Percentiles rank a stretch among this genome's conserved stretches.
These are phyloP conservation scores for Archivesica marissinica DNA, from an alignment of 1,140 invertebrate species.

Conservation along the genomic window DNA sequence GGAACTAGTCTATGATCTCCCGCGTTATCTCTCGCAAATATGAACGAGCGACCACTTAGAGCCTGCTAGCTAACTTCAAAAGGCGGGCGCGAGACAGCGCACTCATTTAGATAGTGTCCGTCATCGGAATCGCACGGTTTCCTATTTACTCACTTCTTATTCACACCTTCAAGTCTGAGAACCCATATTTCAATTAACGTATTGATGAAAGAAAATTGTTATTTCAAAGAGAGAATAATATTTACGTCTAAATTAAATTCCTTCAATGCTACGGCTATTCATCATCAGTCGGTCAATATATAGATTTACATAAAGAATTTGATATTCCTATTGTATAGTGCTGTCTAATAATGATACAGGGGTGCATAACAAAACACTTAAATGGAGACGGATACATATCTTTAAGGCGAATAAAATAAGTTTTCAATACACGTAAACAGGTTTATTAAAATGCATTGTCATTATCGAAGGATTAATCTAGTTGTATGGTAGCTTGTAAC, in stretches of 20 bases:
- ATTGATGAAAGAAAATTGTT: conserved; percentile 7
- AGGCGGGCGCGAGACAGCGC: conserved; percentile 19
- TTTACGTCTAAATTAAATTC: conserved; percentile 29
- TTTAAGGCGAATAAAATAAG: neutral
- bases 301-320: conserved; percentile 34
- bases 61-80: neutral
- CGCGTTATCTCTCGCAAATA: conserved; percentile 2
- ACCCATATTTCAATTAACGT: conserved; percentile 23
- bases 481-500: conserved; percentile 3
- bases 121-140: conserved; percentile 12
- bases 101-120: conserved; percentile 8
- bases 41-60: neutral
- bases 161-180: conserved; percentile 24
- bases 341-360: conserved; percentile 6
- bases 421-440: neutral
- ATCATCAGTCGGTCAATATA: conserved; percentile 23
- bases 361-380: neutral
- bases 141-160: conserved; percentile 15
- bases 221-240: conserved; percentile 14
- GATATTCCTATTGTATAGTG: neutral
- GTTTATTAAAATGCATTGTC: neutral
- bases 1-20: neutral
- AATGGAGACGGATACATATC: too few relatives aligned
- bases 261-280: neutral
- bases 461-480: neutral